Conservation (phyloP, 2,888 invertebrate species). For the Euclidia mi region DNA sequence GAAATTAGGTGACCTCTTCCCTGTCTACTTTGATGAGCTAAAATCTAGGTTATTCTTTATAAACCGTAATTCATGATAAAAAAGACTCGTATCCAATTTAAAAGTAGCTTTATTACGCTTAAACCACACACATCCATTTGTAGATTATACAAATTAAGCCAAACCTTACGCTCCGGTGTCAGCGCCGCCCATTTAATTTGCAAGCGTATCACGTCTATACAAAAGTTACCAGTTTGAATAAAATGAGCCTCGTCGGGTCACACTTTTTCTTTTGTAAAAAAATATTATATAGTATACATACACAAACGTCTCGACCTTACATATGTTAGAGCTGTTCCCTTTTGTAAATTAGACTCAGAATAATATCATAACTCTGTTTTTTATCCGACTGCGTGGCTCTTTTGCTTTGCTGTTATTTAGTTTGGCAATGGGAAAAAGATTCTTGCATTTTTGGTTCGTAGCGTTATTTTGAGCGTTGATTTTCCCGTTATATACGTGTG, state of each 20-base stretch:
- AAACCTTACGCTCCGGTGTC: slow-evolving; percentile 45
- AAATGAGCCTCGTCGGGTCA: slow-evolving; percentile 66
- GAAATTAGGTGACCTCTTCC: too few relatives aligned
- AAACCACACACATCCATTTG: slow-evolving; percentile 2
- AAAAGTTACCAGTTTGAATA: slow-evolving; percentile 73
- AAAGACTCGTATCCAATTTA: too few relatives aligned
- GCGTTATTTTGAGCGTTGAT: neutral
- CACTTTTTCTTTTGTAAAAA: slow-evolving; percentile 66
- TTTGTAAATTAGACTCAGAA: slow-evolving; percentile 61
- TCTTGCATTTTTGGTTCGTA: slow-evolving; percentile 19
- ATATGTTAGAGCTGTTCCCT: slow-evolving; percentile 57
- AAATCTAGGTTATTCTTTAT: too few relatives aligned
- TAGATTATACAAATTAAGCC: slow-evolving; percentile 18
- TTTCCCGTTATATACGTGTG: too few relatives aligned
- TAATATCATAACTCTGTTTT: slow-evolving; percentile 58
- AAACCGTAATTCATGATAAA: too few relatives aligned
- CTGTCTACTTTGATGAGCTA: too few relatives aligned
- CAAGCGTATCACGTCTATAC: slow-evolving; percentile 67
- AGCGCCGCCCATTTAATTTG: slow-evolving; percentile 54
- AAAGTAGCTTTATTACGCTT: too few relatives aligned
- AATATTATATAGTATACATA: slow-evolving; percentile 19
- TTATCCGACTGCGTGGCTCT: slow-evolving; percentile 33
- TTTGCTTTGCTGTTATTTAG: slow-evolving; percentile 37
- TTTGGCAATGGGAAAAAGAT: slow-evolving; percentile 28
- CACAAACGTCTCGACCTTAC: slow-evolving; percentile 48